These are phyloP conservation scores for Nomada fucata DNA, from an alignment of 2,888 invertebrate genomes.

Conservation along the genomic window DNA sequence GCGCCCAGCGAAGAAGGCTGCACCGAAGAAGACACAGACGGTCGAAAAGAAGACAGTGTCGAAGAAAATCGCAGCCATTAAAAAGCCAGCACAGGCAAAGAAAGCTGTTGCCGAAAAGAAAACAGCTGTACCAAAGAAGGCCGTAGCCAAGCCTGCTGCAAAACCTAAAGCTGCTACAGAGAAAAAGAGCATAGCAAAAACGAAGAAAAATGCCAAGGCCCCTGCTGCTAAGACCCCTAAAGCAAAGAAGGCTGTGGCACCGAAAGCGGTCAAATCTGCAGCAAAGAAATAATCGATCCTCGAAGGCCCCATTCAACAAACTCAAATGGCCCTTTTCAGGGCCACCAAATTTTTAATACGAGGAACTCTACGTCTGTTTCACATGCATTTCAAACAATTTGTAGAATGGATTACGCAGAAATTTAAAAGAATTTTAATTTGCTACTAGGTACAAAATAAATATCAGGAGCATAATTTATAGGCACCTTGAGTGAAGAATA, in stretches of 20 bases:
- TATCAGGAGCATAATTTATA: no score
- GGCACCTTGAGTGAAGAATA: no score
- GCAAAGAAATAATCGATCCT: conserved; percentile 58
- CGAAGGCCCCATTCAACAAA: conserved; percentile 15
- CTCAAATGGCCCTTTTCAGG: conserved; percentile 36
- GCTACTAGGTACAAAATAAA: no score
- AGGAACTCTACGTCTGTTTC: not conserved
- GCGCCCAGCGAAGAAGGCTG: conserved; percentile 11
- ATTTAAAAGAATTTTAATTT: not conserved
- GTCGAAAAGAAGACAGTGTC: conserved; percentile 62
- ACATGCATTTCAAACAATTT: not conserved
- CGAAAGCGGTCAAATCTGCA: conserved; percentile 61
- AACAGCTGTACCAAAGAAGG: conserved; percentile 41
- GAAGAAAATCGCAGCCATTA: conserved; percentile 75
- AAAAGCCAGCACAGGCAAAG: conserved; percentile 62
- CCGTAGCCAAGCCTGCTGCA: conserved; percentile 39
- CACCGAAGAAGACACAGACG: conserved; percentile 30
- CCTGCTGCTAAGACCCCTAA: conserved; percentile 80
- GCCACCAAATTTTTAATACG: conserved; percentile 42
- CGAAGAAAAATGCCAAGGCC: conserved; percentile 80
- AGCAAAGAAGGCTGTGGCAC: conserved; percentile 75
- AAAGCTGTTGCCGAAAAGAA: conserved; percentile 25
- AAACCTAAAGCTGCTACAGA: conserved; percentile 44
- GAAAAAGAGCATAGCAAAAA: conserved; percentile 73
- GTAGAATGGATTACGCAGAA: not conserved